Base-by-base conservation (phyloP, 2,888 invertebrate genomes). In the Drosophila nigricruria region DNA sequence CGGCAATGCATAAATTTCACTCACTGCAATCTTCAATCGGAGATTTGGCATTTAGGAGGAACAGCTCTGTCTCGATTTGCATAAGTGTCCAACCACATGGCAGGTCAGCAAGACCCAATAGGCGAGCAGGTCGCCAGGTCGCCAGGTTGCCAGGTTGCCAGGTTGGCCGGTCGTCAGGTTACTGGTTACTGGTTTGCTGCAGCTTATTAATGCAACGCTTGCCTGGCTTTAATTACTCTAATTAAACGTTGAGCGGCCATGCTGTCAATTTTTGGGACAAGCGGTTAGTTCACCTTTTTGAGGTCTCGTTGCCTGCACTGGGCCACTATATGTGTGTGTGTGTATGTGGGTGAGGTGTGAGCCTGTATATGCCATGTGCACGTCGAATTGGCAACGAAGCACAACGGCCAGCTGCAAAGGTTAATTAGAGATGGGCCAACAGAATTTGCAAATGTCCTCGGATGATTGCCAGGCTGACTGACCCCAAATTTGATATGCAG, bases 131-230 rank as follows among this genome's bases (percentile, higher is more conserved):
- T 52, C 9, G 36, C 8, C 49, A 52, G 49, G 49, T 57, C 52
- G 47, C 9, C 30, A n/a, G 50, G 50, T 20, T 4, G 32, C 20
- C 49, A 42, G 54, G 20, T 23, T 34, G 50, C 18, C n/a, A 27
- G 56, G 40, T 42, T 38, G 70, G 4, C 32, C 18, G 30, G 43
- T 23, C 16, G 23, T n/a, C 52, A 56, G 50, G 42, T 54, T 38
- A 50, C 58, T 66, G 50, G 42, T 54, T 38, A 50, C 58, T 66
- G 49, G 58, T 16, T 38, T 47, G 59, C 57, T 77, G 66, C 70
- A 73, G 86, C 77, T 80, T 82, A 82, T 82, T 80, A 85, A 80
- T 82, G 80, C 82, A 72, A 52, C 73, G 69, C 47, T 77, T 67
- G 79, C 62, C 80, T 40, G 61, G 67, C 38, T 73, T 85, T 82